Conservation (phyloP, 2,888 invertebrate species). For the Taphrorychus bicolor region DNA sequence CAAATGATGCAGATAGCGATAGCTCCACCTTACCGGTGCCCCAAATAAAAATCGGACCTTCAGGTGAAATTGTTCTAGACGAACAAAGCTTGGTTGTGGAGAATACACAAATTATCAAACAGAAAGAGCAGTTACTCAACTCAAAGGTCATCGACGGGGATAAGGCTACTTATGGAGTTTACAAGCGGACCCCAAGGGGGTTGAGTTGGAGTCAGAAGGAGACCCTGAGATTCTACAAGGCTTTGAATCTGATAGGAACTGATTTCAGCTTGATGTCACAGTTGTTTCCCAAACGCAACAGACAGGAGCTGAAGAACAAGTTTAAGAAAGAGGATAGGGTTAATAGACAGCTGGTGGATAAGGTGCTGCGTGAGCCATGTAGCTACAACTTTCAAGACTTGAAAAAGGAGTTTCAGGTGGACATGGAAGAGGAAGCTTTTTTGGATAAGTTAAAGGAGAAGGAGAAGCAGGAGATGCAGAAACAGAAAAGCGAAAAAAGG, state of each 20-base stretch:
- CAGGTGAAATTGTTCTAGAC: slow-evolving; percentile 85
- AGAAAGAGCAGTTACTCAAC: slow-evolving; percentile 69
- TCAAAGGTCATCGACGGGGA: slow-evolving; percentile 71
- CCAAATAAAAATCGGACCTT: slow-evolving; percentile 84
- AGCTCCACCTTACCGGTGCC: slow-evolving; percentile 71
- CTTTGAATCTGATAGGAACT: slow-evolving; percentile 87
- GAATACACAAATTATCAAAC: slow-evolving; percentile 70
- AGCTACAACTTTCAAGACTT: slow-evolving; percentile 72
- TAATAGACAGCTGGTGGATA: slow-evolving; percentile 76
- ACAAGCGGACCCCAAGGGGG: slow-evolving; percentile 71
- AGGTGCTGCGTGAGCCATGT: slow-evolving; percentile 73
- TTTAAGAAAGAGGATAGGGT: slow-evolving; percentile 90
- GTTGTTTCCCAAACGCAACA: slow-evolving; percentile 77
- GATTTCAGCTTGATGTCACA: slow-evolving; percentile 91
- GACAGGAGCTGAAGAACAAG: slow-evolving; percentile 88
- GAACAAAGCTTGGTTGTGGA: slow-evolving; percentile 85
- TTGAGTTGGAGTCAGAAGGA: slow-evolving; percentile 80
- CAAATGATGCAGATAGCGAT: slow-evolving; percentile 36
- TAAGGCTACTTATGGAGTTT: slow-evolving; percentile 66
- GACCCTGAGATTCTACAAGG: slow-evolving; percentile 90
- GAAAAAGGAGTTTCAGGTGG: slow-evolving; percentile 63
- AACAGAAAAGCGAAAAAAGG: neutral
- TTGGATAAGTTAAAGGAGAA: slow-evolving; percentile 52
- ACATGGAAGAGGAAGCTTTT: slow-evolving; percentile 44
- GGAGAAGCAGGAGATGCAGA: slow-evolving; percentile 5